These are phyloP conservation scores for Fragum whitleyi DNA, from an alignment of 2,888 invertebrate genomes.

Conservation along the genomic window DNA sequence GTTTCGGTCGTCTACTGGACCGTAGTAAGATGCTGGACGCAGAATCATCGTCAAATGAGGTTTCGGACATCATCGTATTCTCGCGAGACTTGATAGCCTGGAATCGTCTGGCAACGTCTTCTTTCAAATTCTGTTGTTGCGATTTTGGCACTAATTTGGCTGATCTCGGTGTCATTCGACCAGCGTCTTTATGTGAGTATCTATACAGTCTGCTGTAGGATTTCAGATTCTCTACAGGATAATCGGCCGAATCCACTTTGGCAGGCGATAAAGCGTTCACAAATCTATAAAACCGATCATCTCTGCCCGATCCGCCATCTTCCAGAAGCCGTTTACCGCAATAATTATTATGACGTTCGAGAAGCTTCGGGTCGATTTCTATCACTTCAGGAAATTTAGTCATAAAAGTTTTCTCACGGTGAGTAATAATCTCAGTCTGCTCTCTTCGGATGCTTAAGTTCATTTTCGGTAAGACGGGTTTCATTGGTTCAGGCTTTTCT, in stretches of 20 bases:
- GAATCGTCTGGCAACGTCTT: constrained; percentile 58
- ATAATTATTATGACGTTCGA: constrained; percentile 74
- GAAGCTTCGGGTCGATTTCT: constrained; percentile 72
- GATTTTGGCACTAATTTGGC: constrained; percentile 49
- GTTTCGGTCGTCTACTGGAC: constrained; percentile 23
- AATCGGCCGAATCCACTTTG: constrained; percentile 59
- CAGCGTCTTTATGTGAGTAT: constrained; percentile 60
- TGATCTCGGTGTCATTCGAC: constrained; percentile 42
- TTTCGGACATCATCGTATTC: constrained; percentile 48
- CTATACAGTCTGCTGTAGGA: constrained; percentile 69
- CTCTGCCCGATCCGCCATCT: constrained; percentile 70
- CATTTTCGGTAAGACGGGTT: constrained; percentile 75
- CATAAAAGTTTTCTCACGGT: constrained; percentile 76
- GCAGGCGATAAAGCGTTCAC: constrained; percentile 69
- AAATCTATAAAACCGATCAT: constrained; percentile 72
- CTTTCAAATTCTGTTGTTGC: constrained; percentile 55
- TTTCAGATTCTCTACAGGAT: constrained; percentile 69
- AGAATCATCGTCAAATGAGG: constrained; percentile 29
- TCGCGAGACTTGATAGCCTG: constrained; percentile 63
- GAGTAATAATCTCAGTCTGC: constrained; percentile 77
- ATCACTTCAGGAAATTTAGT: constrained; percentile 78
- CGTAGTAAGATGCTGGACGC: constrained; percentile 18
- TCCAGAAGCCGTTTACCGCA: constrained; percentile 71
- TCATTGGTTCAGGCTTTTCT: constrained; percentile 48
- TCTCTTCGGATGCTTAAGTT: constrained; percentile 74